Evolutionary conservation across 2,888 invertebrate genomes (phyloP).

Genomic region (Mimas tiliae): DNA sequence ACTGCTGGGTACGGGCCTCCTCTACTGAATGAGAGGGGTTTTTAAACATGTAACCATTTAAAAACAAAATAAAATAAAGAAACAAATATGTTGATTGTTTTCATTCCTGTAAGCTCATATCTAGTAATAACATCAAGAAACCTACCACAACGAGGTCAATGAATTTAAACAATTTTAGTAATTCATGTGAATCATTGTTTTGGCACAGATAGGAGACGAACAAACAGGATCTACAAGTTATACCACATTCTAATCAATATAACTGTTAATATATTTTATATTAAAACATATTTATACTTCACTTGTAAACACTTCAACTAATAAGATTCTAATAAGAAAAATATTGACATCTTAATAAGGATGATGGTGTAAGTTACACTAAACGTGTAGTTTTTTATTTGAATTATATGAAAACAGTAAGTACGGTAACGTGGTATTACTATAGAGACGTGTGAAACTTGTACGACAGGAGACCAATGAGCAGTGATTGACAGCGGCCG

Average conservation of each 20-base stretch:
- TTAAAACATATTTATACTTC: neutral
- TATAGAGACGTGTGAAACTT: neutral
- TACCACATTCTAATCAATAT: neutral
- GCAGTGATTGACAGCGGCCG: slow-evolving; percentile 25
- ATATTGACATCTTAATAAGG: neutral
- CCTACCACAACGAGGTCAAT: neutral
- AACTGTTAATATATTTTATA: neutral
- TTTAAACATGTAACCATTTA: too few relatives aligned
- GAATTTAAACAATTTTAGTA: neutral
- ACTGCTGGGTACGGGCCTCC: too few relatives aligned
- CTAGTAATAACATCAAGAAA: neutral
- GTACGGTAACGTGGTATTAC: neutral
- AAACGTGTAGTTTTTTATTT: neutral
- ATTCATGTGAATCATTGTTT: neutral
- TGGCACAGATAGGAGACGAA: slow-evolving; percentile 6
- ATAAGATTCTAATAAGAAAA: slow-evolving; percentile 12
- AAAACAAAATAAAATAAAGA: too few relatives aligned
- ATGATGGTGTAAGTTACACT: neutral
- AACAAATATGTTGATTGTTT: neutral
- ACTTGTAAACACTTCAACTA: neutral
- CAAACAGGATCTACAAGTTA: slow-evolving; percentile 11
- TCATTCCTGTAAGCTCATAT: neutral
- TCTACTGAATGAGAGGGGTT: too few relatives aligned
- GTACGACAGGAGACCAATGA: neutral
- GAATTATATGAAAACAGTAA: neutral